Percentiles rank a stretch among this genome's conserved stretches.
These are phyloP conservation scores for Sarotherodon lohbergeri DNA, from an alignment of 2,113 vertebrate species.

Conservation along the genomic window DNA sequence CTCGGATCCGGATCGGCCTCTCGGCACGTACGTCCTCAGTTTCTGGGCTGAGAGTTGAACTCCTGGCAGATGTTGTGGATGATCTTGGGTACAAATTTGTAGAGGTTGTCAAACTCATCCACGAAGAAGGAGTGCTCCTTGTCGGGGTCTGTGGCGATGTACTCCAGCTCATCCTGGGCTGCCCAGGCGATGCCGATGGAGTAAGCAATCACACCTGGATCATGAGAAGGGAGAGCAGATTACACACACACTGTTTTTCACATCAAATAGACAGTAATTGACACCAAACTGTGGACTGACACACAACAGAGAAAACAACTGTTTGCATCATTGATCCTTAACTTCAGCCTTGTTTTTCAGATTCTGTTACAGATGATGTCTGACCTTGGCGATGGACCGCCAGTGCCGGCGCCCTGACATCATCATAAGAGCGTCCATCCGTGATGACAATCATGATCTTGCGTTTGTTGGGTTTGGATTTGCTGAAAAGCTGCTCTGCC, in stretches of 20 bases:
- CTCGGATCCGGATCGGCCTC: neutral
- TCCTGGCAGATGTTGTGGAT: conserved; percentile 95
- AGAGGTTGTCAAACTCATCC: conserved; percentile 94
- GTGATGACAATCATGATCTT: conserved; percentile 98
- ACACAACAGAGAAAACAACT: neutral
- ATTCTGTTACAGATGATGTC: neutral
- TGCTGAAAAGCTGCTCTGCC: conserved; percentile 89
- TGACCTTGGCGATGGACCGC: conserved; percentile 86
- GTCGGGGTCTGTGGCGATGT: conserved; percentile 90
- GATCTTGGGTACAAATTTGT: conserved; percentile 84
- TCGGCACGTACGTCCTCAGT: conserved; percentile 67
- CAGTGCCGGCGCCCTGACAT: conserved; percentile 81
- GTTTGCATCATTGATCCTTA: neutral
- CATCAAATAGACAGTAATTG: neutral
- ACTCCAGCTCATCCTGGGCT: conserved; percentile 91
- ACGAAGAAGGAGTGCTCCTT: conserved; percentile 95
- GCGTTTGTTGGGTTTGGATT: conserved; percentile 94
- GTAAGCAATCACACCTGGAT: conserved; percentile 90
- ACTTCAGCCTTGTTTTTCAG: neutral
- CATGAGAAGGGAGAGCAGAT: neutral
- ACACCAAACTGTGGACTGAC: neutral
- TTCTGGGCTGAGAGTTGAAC: conserved; percentile 95
- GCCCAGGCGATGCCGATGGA: conserved; percentile 94
- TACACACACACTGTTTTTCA: neutral
- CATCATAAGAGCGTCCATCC: conserved; percentile 92